A percentile compares a stretch with the other conserved stretches of the same genome.
These are phyloP conservation scores for Ptilonorhynchus violaceus DNA, from an alignment of 2,113 vertebrate species.

Conservation along the genomic window DNA sequence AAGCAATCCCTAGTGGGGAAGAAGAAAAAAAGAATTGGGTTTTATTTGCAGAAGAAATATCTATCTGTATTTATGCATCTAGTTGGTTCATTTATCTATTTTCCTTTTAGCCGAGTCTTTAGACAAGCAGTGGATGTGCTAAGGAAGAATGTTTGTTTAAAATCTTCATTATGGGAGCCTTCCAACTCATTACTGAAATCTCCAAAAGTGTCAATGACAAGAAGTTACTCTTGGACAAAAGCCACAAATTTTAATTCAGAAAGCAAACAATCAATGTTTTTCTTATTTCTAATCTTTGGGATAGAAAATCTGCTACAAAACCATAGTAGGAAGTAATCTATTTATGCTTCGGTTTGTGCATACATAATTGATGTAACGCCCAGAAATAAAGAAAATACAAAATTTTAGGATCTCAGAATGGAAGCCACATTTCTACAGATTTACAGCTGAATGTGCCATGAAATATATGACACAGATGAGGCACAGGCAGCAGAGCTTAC, in stretches of 20 bases:
- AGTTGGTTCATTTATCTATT: not conserved
- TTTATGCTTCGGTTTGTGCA: not conserved
- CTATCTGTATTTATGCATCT: not conserved
- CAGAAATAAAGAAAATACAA: not conserved
- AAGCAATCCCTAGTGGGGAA: conserved; percentile 83
- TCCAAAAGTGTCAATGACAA: not conserved
- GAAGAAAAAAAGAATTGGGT: not conserved
- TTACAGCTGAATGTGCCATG: not conserved
- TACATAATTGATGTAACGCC: not conserved
- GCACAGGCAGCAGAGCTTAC: not conserved
- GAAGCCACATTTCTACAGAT: not conserved
- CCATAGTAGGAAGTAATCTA: not conserved
- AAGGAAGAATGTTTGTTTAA: not conserved
- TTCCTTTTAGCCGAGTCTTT: not conserved
- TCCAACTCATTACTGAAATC: not conserved
- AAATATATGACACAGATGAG: not conserved
- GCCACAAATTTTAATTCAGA: not conserved
- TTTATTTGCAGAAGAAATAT: not conserved
- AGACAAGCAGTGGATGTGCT: not conserved
- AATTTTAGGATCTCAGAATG: not conserved
- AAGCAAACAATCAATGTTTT: not conserved
- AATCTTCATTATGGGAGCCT: not conserved
- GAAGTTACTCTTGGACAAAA: not conserved
- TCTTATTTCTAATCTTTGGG: not conserved
- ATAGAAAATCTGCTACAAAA: not conserved